Evolutionary conservation across 2,888 invertebrate species (phyloP).

Genomic region (Gasteruption jaculator): DNA sequence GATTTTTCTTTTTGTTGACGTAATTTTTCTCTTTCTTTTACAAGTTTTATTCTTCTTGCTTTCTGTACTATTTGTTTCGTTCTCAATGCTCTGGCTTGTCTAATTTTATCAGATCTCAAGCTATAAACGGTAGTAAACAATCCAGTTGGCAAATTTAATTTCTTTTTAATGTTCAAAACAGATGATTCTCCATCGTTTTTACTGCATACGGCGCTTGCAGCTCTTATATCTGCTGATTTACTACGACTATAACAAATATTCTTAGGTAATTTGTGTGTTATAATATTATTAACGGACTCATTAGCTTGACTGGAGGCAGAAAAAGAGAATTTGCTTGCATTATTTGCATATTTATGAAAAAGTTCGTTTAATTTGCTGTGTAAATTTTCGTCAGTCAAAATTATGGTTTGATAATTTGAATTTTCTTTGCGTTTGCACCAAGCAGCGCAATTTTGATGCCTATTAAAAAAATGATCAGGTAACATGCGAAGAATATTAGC

Average conservation of each 20-base stretch:
- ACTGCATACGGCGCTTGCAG: neutral
- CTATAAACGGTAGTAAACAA: neutral
- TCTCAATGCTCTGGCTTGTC: neutral
- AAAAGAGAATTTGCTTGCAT: constrained; percentile 23
- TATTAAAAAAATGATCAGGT: constrained; percentile 20
- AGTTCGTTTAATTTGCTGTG: constrained; percentile 11
- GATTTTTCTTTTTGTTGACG: constrained; percentile 6
- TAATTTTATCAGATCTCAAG: neutral
- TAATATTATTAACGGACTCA: constrained; percentile 26
- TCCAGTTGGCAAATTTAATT: constrained; percentile 1
- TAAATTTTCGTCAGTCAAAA: constrained; percentile 13
- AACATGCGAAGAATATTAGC: constrained; percentile 14
- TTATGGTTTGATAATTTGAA: constrained; percentile 8
- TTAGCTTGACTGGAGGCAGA: constrained; percentile 25
- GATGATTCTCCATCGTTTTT: constrained; percentile 8
- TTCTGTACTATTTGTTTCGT: neutral
- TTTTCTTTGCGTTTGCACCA: constrained; percentile 19
- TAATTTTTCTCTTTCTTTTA: constrained; percentile 5
- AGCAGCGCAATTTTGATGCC: constrained; percentile 22
- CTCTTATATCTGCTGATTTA: neutral
- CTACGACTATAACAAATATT: constrained; percentile 1
- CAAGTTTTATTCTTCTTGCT: neutral
- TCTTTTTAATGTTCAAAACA: constrained; percentile 1
- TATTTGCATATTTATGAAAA: constrained; percentile 22
- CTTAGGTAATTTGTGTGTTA: constrained; percentile 29